phyloP scores from a whole-genome alignment of 1,140 invertebrate genomes.

The Proales similis region DNA sequence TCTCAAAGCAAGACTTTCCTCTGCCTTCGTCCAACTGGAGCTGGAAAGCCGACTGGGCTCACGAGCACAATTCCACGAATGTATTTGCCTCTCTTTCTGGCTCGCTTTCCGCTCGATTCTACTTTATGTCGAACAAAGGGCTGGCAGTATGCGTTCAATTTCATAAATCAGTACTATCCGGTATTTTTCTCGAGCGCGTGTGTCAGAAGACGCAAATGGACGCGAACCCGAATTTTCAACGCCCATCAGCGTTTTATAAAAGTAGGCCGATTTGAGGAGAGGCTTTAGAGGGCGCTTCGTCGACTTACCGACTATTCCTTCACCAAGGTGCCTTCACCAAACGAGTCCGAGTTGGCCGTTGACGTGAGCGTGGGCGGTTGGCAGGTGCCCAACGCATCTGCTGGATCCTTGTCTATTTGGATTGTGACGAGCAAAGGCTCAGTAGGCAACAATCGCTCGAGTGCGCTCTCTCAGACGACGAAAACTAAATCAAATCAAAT shows the following conservation, averaged over 20 bases:
- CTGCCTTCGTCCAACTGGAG: constrained; percentile 9
- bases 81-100: neutral
- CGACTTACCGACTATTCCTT: too few relatives aligned
- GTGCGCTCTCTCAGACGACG: too few relatives aligned
- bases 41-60: constrained; percentile 27
- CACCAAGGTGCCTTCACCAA: too few relatives aligned
- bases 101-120: neutral
- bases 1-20: constrained; percentile 16
- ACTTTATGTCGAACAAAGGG: constrained; percentile 18
- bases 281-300: too few relatives aligned
- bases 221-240: constrained; percentile 1
- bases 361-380: constrained; percentile 21
- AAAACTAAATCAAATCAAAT: too few relatives aligned
- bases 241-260: constrained; percentile 27
- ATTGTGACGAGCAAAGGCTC: constrained; percentile 4
- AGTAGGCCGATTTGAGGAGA: too few relatives aligned
- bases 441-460: too few relatives aligned
- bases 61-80: constrained; percentile 23
- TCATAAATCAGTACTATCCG: constrained; percentile 9
- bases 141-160: constrained; percentile 25
- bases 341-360: too few relatives aligned
- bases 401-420: constrained; percentile 25
- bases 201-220: constrained; percentile 35
- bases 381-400: neutral
- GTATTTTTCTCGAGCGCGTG: neutral